Evolutionary conservation across 2,113 vertebrate genomes (phyloP).

Genomic region (Falcunculus frontatus): DNA sequence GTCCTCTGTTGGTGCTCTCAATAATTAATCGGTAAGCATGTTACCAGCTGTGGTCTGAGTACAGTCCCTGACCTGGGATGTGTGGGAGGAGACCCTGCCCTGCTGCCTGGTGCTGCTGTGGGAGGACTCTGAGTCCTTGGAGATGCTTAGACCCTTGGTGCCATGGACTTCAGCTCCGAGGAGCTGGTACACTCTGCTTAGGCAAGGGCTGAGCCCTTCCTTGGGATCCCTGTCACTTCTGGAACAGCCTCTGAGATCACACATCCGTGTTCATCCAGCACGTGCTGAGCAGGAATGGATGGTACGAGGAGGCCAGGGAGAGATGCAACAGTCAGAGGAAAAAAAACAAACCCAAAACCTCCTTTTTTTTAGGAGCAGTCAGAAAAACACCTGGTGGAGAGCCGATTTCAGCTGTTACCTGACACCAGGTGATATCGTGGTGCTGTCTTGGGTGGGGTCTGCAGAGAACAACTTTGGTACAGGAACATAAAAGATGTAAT

Average conservation of each 20-base stretch:
- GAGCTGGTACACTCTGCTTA: background rate
- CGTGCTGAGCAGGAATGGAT: background rate
- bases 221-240: background rate
- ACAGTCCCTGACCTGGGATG: background rate
- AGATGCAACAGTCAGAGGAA: background rate
- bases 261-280: background rate
- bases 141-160: background rate
- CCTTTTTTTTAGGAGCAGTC: background rate
- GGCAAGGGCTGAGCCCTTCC: background rate
- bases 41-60: background rate
- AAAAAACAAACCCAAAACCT: background rate
- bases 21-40: rapidly evolving
- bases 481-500: background rate
- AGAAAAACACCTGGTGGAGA: background rate
- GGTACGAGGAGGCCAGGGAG: background rate
- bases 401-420: background rate
- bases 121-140: background rate
- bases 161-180: background rate
- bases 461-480: background rate
- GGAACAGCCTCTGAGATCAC: background rate
- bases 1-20: background rate
- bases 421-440: background rate
- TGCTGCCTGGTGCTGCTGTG: background rate
- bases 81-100: background rate
- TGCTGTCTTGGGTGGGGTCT: background rate